Conservation (phyloP, 1,140 invertebrate genomes). For the Littorina saxatilis region DNA sequence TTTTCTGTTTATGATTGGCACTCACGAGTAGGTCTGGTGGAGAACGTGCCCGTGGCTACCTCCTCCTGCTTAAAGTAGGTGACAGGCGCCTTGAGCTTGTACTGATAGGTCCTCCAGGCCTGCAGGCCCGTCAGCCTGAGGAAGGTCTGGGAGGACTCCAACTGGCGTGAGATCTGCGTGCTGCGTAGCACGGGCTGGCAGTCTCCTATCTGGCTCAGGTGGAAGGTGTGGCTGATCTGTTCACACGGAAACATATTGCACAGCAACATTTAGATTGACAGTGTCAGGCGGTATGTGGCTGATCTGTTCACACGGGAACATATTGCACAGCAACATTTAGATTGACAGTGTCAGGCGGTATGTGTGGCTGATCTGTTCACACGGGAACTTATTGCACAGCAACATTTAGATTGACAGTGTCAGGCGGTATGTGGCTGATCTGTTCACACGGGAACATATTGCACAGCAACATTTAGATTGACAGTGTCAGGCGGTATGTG, state of each 20-base stretch:
- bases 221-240: slow-evolving; percentile 20
- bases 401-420: no score
- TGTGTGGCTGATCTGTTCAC: not conserved
- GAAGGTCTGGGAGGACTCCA: not conserved
- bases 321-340: no score
- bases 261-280: no score
- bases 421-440: no score
- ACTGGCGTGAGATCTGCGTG: not conserved
- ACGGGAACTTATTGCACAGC: not conserved
- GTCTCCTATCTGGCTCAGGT: slow-evolving; percentile 10
- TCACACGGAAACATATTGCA: not conserved
- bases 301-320: no score
- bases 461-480: no score
- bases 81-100: not conserved
- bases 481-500: not conserved
- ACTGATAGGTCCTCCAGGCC: slow-evolving; percentile 21
- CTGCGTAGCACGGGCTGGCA: slow-evolving; percentile 10
- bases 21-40: slow-evolving; percentile 5
- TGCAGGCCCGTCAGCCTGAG: not conserved
- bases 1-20: no score
- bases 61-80: slow-evolving; percentile 1
- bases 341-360: not conserved
- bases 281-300: no score
- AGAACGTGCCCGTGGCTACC: not conserved
- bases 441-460: no score